Evolutionary conservation across 92 coral and sea anemone species (phyloP).

Genomic region (Parazoanthus atlanticus): DNA sequence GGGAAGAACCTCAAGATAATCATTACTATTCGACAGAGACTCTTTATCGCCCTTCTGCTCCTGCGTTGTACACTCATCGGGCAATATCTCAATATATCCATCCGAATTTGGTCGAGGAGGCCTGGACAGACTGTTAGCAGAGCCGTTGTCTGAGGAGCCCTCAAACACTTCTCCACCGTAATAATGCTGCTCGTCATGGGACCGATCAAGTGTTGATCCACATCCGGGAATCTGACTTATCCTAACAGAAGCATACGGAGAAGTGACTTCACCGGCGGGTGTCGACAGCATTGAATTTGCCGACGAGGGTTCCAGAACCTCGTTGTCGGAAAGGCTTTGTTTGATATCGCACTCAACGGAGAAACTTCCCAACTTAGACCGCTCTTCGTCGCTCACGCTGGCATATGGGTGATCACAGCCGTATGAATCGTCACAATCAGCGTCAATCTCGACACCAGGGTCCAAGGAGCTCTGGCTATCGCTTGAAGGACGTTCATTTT

Average conservation of each 20-base stretch:
- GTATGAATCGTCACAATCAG: conserved; percentile 28
- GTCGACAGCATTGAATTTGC: conserved; percentile 11
- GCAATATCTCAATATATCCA: conserved; percentile 35
- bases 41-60: background rate
- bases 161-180: conserved; percentile 63
- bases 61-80: background rate
- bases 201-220: conserved; percentile 42
- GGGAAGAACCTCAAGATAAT: background rate
- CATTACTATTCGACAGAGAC: background rate
- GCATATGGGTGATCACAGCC: conserved; percentile 68
- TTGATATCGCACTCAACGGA: conserved; percentile 10
- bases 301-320: conserved; percentile 3
- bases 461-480: conserved; percentile 25
- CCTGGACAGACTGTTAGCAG: background rate
- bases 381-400: conserved; percentile 73
- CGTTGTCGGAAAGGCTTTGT: conserved; percentile 11
- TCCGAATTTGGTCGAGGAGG: conserved; percentile 18
- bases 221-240: conserved; percentile 90
- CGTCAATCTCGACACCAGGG: conserved; percentile 34
- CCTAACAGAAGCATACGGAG: conserved; percentile 85
- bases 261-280: conserved; percentile 55
- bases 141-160: conserved; percentile 39
- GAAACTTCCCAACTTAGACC: conserved; percentile 34
- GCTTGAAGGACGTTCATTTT: conserved; percentile 34
- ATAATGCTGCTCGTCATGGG: conserved; percentile 51